Base-by-base conservation (phyloP, 2,888 invertebrate species). In the Agrochola macilenta region DNA sequence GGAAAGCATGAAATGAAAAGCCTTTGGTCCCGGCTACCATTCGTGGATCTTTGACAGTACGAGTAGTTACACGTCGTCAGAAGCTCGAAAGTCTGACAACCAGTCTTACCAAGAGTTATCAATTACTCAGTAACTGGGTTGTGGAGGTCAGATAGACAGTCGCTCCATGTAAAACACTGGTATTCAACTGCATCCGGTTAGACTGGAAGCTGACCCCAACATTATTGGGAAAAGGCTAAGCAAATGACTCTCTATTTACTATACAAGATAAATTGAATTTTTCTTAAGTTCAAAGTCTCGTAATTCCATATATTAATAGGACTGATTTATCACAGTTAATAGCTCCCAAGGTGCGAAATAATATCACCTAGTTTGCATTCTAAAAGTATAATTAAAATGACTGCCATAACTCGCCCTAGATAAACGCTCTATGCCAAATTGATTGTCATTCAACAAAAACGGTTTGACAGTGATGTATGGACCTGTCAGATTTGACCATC, bases 381-480 rank as follows among this genome's bases (percentile, higher is more conserved):
- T 60, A 39, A 57, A 64, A 35, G 1, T 23, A 43, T 26, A 76
- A 76, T 71, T 84, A 81, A 83, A 85, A 77, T 77, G 14, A 17
- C 54, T 65, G 65, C 60, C 58, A 72, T 74, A 69, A 43, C n/a
- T 78, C 65, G 35, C 17, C 26, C 64, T 20, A 46, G 57, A 14
- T 64, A 72, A 14, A 30, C n/a, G 57, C 52, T 30, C 23, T 23
- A 66, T 75, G 82, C 74, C 82, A 78, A 84, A 68, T 66, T 69
- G 49, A 68, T 58, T 61, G 82, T 70, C 83, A 70, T 60, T 85
- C 52, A 82, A 72, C 65, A 65, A 72, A 63, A 69, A 54, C 20
- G 12, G 8, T 43, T 73, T 76, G 83, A 76, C 83, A 69, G 46
- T 82, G 82, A 83, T 69, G 20, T 65, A 69, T 78, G 12, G 52